Evolutionary conservation across 23 tunicate genomes (phyloP).

Genomic region (Botrylloides violaceus): DNA sequence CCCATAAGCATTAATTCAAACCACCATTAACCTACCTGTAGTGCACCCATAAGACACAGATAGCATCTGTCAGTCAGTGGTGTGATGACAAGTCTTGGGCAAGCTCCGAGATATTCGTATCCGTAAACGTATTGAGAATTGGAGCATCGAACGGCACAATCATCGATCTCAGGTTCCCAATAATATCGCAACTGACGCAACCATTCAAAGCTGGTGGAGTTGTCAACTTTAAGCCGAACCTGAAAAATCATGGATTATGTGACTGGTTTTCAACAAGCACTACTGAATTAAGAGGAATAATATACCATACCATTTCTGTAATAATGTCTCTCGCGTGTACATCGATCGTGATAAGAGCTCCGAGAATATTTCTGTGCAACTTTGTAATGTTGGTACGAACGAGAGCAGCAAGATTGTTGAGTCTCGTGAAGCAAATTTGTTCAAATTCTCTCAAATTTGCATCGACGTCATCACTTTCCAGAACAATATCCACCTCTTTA

Average conservation of each 20-base stretch:
- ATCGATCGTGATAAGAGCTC: constrained; percentile 96
- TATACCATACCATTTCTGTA: constrained; percentile 68
- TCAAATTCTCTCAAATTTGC: constrained; percentile 39
- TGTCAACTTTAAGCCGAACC: constrained; percentile 59
- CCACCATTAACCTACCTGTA: constrained; percentile 44
- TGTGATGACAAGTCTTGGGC: constrained; percentile 94
- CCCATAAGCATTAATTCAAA: no score
- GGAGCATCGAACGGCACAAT: constrained; percentile 77
- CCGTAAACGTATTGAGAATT: constrained; percentile 88
- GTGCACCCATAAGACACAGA: constrained; percentile 96
- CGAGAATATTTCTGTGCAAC: constrained; percentile 87
- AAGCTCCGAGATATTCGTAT: constrained; percentile 95
- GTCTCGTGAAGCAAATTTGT: constrained; percentile 35
- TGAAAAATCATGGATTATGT: no score
- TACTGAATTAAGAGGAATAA: not conserved
- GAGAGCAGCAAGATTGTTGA: constrained; percentile 93
- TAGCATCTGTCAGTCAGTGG: constrained; percentile 98
- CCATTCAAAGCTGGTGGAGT: constrained; percentile 72
- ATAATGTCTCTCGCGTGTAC: constrained; percentile 98
- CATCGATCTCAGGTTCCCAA: constrained; percentile 97
- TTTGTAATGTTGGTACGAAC: constrained; percentile 79
- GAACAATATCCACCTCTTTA: constrained; percentile 68
- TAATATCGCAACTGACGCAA: constrained; percentile 92
- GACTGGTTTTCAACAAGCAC: no score
- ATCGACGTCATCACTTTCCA: constrained; percentile 33